Base-by-base conservation (phyloP, 2,888 invertebrate genomes). In the Coleophora deauratella region DNA sequence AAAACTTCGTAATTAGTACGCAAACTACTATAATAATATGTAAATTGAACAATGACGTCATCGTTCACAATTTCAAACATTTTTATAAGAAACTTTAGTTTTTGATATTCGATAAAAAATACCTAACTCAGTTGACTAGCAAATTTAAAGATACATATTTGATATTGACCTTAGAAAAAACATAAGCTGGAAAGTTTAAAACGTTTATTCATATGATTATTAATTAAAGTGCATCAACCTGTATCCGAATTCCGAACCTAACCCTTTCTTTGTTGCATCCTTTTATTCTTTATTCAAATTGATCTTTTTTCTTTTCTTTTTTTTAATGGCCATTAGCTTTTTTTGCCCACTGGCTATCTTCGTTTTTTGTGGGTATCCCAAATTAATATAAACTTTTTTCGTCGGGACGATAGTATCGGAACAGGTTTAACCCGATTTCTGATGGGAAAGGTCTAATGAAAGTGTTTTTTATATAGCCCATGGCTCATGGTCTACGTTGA, bases 291-390 rank as follows among this genome's bases (percentile, higher is more conserved):
- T 66, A 63, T 64, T 65, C 59, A 55, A 65, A 72, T 72, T 67
- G 66, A 76, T 72, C 74, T 72, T 78, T 81, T 78, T 66, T 72
- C 71, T 55, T 62, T 78, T 66, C 72, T 71, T 55, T 62, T 66
- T 72, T 80, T 80, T 68, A 66, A 53, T 72, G 80, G 79, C 81
- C 84, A 85, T 84, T 84, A 81, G 72, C 70, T 81, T 77, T 84
- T 81, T 85, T 84, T 78, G 61, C 57, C 70, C 70, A 66, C 67
- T 54, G 66, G 69, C 72, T 62, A 72, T 79, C 76, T 63, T 75
- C 73, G 72, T 80, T 85, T 84, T 85, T 84, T 82, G 77, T 82
- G 79, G 72, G 64, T 69, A 76, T 74, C 79, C 81, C 84, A 82
- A 85, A 85, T 85, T 84, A 85, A 85, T 82, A 82, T 78, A 70